Base-by-base conservation (phyloP, 2,888 invertebrate genomes). In the Gandaritis pyraliata region DNA sequence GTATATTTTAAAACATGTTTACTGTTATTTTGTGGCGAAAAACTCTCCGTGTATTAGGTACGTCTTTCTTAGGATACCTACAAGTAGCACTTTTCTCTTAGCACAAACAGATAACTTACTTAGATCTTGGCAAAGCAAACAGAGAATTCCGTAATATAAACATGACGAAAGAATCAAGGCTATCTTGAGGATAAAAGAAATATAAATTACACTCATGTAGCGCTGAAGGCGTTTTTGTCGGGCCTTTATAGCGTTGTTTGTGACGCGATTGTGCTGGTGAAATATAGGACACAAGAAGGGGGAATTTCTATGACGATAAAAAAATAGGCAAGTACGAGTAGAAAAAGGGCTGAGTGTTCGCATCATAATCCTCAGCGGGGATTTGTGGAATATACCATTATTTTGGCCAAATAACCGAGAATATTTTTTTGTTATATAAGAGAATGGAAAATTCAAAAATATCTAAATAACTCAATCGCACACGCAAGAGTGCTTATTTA, bases 211-310 rank as follows among this genome's bases (percentile, higher is more conserved):
- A 62, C 45, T 59, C 58, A 54, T 61, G 58, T 54, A 51, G 45
- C 56, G 54, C 53, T 64, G 56, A 61, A 65, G 62, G 63, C 62
- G 67, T 63, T 67, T 66, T 71, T 61, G 53, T 56, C 58, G 64
- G 52, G 49, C 65, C 63, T 48, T 80, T 80, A 84, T 76, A 75
- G 76, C 68, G 81, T 82, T 84, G 83, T 85, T 84, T 86, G 79
- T 73, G 79, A 69, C 78, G 73, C 78, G 74, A 74, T 75, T 78
- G 75, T 72, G 66, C 70, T 74, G 72, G 74, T 76, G 74, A 78
- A 78, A 74, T 73, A 72, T 74, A 74, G 75, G 67, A 72, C 76
- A 48, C 30, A 48, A 77, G 72, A 30, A 58, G 55, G 51, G 64
- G 55, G 60, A 52, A 64, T 33, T 66, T 71, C 76, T 72, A 64